Base-by-base conservation (phyloP, 2,888 invertebrate genomes). In the Epinotia nisella region DNA sequence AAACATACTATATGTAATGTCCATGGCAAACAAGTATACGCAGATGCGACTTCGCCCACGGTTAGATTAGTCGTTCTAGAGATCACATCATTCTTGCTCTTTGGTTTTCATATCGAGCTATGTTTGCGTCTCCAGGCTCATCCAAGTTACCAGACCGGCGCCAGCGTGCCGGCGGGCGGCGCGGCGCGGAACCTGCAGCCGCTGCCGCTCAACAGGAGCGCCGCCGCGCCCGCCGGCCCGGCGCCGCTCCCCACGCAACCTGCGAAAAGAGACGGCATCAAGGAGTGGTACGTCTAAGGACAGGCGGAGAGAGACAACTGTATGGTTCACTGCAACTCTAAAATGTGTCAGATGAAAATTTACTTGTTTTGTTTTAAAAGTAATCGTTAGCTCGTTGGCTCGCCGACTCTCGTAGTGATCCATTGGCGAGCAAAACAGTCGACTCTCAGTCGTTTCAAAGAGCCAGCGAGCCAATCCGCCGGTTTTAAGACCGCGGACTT, bases 271-370 rank as follows among this genome's bases (percentile, higher is more conserved):
- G 97, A 98, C 95, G 98, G 98, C 88, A 97, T 98, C 87, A 98
- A 98, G 94, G 98, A 98, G 95, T 98, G 98, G 98, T 98, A 98
- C 91, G 98, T 98, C 91, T 98, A 96, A 84, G 75, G 9, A 35
- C 35, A 35, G 35, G 19, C n/a, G 61, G 29, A 75, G 1, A 61
- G 62, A 70, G 71, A 76, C 70, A 55, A 35, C 64, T 60, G 49
- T 60, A 70, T 61, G 41, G n/a, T 45, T 55, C 64, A 56, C 21
- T 49, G 62, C 62, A n/a, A 29, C 4, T 49, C 49, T 62, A 62
- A 49, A 62, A 49, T n/a, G 49, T 49, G 29, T 15, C 58, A 58
- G 58, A 5, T 10, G 53, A 21, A 17, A 17, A 17, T 13, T 55
- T 13, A 35, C 35, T 35, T 35, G 35, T 35, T 7, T 9, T 35